These are phyloP conservation scores for Centropus unirufus DNA, from an alignment of 2,113 vertebrate genomes.

Conservation along the genomic window DNA sequence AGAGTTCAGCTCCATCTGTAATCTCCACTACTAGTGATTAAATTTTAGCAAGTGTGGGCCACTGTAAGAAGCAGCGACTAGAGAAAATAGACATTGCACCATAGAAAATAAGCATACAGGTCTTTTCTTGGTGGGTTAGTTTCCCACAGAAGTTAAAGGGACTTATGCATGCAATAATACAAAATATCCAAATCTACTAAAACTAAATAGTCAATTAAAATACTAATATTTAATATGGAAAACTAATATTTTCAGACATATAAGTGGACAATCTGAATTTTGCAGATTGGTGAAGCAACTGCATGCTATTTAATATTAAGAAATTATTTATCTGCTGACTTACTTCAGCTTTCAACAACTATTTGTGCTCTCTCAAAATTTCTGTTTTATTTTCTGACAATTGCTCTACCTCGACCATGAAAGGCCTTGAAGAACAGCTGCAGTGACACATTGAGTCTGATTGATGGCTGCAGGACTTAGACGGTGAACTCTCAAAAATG, in stretches of 20 bases:
- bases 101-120: background rate
- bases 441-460: slow-evolving; percentile 37
- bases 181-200: background rate
- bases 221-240: background rate
- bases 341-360: background rate
- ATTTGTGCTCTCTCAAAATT: background rate
- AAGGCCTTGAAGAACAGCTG: slow-evolving; percentile 45
- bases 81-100: background rate
- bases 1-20: background rate
- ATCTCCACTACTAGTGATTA: background rate
- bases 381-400: slow-evolving; percentile 22
- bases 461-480: slow-evolving; percentile 40
- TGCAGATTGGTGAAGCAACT: background rate
- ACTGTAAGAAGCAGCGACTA: background rate
- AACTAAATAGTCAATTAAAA: background rate
- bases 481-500: slow-evolving; percentile 58
- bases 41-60: background rate
- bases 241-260: background rate
- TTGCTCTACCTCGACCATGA: background rate
- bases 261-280: background rate
- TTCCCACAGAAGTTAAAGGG: background rate
- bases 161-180: background rate
- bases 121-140: background rate
- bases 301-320: background rate
- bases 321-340: background rate